Percentiles rank a stretch among this genome's conserved stretches.
phyloP scores from a whole-genome alignment of 2,113 vertebrate species.

The Albula goreensis region DNA sequence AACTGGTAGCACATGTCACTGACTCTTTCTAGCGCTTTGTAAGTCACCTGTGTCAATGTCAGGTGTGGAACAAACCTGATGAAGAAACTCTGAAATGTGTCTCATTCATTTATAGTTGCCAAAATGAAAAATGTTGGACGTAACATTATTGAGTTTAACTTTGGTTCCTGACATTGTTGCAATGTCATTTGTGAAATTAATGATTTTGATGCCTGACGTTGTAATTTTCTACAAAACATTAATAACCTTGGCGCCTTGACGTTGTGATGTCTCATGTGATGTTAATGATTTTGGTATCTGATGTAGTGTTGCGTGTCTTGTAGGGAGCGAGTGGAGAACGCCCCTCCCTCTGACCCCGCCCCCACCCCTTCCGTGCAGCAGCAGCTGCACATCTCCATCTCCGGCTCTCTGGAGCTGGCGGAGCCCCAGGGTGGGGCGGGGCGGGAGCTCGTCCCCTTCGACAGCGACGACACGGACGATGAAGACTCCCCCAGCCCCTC shows the following conservation, averaged over 20 bases:
- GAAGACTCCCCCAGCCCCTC: slow-evolving; percentile 96
- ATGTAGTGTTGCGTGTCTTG: neutral
- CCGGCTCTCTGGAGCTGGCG: slow-evolving; percentile 82
- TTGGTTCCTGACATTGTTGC: neutral
- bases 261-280: neutral
- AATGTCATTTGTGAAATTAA: neutral
- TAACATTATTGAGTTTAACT: neutral
- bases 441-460: slow-evolving; percentile 88
- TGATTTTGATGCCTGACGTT: neutral
- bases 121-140: neutral
- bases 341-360: slow-evolving; percentile 45
- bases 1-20: too few species aligned
- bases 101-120: too few species aligned
- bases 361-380: slow-evolving; percentile 62
- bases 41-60: too few species aligned
- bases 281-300: slow-evolving; percentile 10
- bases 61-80: too few species aligned
- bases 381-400: slow-evolving; percentile 93
- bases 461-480: slow-evolving; percentile 92
- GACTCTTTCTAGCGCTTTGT: too few species aligned
- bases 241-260: neutral
- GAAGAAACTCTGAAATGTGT: too few species aligned
- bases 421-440: slow-evolving; percentile 70
- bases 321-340: slow-evolving; percentile 75
- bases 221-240: neutral